phyloP scores from a whole-genome alignment of 2,797 vertebrate genomes.

The Brachyalestes nurse region DNA sequence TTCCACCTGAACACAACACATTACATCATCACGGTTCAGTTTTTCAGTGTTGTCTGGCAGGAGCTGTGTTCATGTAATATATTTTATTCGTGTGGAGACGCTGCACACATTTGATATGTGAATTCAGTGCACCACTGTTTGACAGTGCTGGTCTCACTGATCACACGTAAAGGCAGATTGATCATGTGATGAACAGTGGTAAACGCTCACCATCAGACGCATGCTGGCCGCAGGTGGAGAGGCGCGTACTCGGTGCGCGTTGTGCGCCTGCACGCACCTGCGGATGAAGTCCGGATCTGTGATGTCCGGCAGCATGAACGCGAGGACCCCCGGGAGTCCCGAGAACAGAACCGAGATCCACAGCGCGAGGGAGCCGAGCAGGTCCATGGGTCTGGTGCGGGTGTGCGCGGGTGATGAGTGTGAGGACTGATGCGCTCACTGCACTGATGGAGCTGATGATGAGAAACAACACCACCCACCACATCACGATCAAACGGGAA shows the following conservation, averaged over 20 bases:
- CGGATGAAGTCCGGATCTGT: constrained; percentile 57
- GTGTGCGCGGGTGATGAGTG: constrained; percentile 16
- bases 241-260: constrained; percentile 51
- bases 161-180: not conserved
- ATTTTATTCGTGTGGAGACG: not conserved
- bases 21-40: not conserved
- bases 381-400: constrained; percentile 43
- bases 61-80: not conserved
- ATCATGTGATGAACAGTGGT: not conserved
- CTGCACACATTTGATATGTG: not conserved
- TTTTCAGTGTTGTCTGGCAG: not conserved
- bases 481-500: constrained; percentile 49
- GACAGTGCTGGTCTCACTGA: not conserved
- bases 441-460: constrained; percentile 33
- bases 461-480: constrained; percentile 52
- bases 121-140: not conserved
- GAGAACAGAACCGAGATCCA: constrained; percentile 49
- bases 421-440: constrained; percentile 31
- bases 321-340: constrained; percentile 13
- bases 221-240: constrained; percentile 43
- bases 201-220: constrained; percentile 58
- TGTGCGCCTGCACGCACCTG: constrained; percentile 59
- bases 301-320: constrained; percentile 54
- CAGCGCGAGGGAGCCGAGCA: constrained; percentile 23
- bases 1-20: not conserved